Base-by-base conservation (phyloP, 2,888 invertebrate genomes). In the Trachelus stipa region DNA sequence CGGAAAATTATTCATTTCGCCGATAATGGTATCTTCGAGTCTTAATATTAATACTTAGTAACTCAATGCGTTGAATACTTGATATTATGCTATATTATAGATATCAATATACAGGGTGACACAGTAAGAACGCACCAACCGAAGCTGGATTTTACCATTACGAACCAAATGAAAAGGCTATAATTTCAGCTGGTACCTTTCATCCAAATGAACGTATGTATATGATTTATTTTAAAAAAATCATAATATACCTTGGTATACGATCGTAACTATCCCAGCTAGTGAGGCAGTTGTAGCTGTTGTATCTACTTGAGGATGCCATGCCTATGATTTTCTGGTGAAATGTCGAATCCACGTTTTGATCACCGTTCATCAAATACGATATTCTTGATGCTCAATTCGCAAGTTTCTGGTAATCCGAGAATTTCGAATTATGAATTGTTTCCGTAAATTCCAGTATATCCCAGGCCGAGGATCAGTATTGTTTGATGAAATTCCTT, bases 231-330 rank as follows among this genome's bases (percentile, higher is more conserved):
- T 9, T 6, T 56, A 23, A 56, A 56, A 23, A 56, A 56, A 56
- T 56, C 6, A 56, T 56, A 0, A 56, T 56, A 6, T 95, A 97
- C 97, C 97, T 97, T 87, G 97, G 97, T 92, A 97, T 97, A 91
- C 94, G 95, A 92, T 97, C 97, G 92, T 97, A 97, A 92, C 97
- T 97, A 93, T 97, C 97, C 97, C 97, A 97, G 91, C 96, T 96
- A 82, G 96, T 96, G 89, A 97, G 94, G 92, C 97, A 97, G 92
- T 97, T 97, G 92, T 97, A 97, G 81, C 97, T 97, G 92, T 95
- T 96, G 93, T 97, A 96, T 93, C 96, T 95, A 93, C 95, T 96
- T 86, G 96, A 95, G 87, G 93, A 92, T 86, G 94, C 94, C 95
- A 95, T 95, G 84, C 87, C 87, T 88, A 86, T 76, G 83, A 81